Percentiles rank a stretch among this genome's conserved stretches.
phyloP scores from a whole-genome alignment of 2,888 invertebrate genomes.

The Philereme vetulata region DNA sequence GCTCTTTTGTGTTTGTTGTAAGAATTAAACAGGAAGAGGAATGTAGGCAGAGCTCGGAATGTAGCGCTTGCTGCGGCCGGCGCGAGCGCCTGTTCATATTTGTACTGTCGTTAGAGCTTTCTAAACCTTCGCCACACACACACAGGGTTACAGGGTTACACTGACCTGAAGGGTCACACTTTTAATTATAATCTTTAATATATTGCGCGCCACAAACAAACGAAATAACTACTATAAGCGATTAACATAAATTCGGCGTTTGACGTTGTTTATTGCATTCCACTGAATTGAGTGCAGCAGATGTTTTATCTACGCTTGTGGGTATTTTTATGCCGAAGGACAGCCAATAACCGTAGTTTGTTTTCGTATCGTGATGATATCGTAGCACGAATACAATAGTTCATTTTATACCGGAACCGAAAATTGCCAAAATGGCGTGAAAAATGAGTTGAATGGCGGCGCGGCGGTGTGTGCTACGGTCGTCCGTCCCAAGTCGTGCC shows the following conservation, averaged over 20 bases:
- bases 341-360: conserved; percentile 27
- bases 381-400: conserved; percentile 23
- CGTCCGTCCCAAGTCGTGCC: conserved; percentile 55
- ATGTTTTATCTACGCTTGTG: conserved; percentile 34
- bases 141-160: too few species aligned
- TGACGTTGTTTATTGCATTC: conserved; percentile 42
- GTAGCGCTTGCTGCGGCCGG: conserved; percentile 56
- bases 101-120: conserved; percentile 72
- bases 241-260: conserved; percentile 34
- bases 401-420: conserved; percentile 34
- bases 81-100: conserved; percentile 66
- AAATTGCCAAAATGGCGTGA: conserved; percentile 61
- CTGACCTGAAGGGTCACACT: conserved; percentile 31
- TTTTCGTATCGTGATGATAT: conserved; percentile 31
- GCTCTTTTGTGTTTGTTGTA: conserved; percentile 55
- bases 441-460: conserved; percentile 56
- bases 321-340: conserved; percentile 34
- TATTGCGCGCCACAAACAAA: conserved; percentile 29
- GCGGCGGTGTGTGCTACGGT: conserved; percentile 49
- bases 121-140: conserved; percentile 64
- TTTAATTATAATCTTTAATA: conserved; percentile 34
- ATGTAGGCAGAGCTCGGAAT: conserved; percentile 63
- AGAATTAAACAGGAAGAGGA: conserved; percentile 69
- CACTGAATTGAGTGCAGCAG: conserved; percentile 38
- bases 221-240: conserved; percentile 30